Base-by-base conservation (phyloP, 1,140 invertebrate genomes). In the Drosophila navojoa region DNA sequence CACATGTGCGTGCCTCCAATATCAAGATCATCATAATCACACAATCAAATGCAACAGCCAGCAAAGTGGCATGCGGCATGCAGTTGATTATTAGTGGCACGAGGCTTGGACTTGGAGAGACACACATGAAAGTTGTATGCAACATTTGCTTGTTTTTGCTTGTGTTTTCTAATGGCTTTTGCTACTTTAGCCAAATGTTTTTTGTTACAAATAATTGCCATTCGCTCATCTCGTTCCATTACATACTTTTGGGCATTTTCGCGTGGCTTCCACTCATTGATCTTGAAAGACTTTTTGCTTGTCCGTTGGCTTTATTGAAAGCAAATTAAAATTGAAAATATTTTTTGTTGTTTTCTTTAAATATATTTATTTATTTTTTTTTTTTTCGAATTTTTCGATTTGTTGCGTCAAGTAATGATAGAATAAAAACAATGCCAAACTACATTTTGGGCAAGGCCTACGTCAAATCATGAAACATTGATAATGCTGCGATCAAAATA, bases 1-100 rank as follows among this genome's bases (percentile, higher is more conserved):
- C 60, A 4, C 78, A 77, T 82, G 79, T 87, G 82, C 84, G 82
- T 89, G 84, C 54, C 71, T 87, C 82, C 84, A 87, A 82, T 89
- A 87, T 87, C 82, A 87, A 87, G 82, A 86, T 86, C 82, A 82
- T 53, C 79, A 78, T 87, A 81, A 81, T 77, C 70, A 87, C 81
- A 69, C 15, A 53, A 72, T 67, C 42, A 55, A 50, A 47, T 68
- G 59, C 63, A 67, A 61, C 44, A 53, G 9, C 29, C 2, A 44
- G 15, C 13, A 27, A 32, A 9, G 62, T 40, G 38, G 62, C 50
- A 66, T 68, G 40, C 59, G 69, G 61, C 40, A 55, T 71, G 69
- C n/a, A 19, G 61, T 45, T 66, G 53, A 58, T 67, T 50, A 27
- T 47, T 59, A 67, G 59, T 68, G 42, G 42, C 71, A 69, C 57